Percentiles rank a stretch among this genome's conserved stretches.
Conservation (phyloP, 1,140 invertebrate genomes). For the Zaprionus davidi region DNA sequence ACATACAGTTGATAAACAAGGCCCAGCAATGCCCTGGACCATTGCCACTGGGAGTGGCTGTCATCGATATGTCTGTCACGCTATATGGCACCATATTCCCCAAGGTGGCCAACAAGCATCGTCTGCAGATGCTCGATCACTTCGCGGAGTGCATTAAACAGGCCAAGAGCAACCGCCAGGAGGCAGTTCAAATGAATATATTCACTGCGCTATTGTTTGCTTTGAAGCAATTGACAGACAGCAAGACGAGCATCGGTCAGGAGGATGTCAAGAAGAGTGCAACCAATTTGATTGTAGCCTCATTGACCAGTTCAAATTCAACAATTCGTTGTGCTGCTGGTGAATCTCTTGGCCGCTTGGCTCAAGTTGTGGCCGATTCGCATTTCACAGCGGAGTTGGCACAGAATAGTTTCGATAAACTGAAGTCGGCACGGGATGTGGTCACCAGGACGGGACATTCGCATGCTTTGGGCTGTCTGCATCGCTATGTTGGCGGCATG, state of each 20-base stretch:
- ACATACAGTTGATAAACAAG: constrained; percentile 82
- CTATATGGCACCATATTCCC: constrained; percentile 98
- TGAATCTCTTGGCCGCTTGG: constrained; percentile 94
- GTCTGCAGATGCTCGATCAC: constrained; percentile 98
- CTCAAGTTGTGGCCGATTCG: constrained; percentile 93
- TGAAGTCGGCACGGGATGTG: constrained; percentile 95
- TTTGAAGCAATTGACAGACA: constrained; percentile 94
- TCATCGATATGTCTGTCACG: constrained; percentile 96
- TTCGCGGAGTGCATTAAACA: constrained; percentile 97
- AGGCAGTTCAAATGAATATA: constrained; percentile 98
- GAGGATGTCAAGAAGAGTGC: constrained; percentile 95
- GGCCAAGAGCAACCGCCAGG: constrained; percentile 95
- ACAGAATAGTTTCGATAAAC: constrained; percentile 94
- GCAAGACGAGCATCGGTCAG: constrained; percentile 93
- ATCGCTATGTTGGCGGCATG: constrained; percentile 95
- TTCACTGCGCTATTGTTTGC: constrained; percentile 96
- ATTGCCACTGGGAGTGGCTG: constrained; percentile 96
- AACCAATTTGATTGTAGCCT: constrained; percentile 91
- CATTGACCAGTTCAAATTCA: constrained; percentile 93
- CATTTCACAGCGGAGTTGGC: constrained; percentile 96
- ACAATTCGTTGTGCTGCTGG: constrained; percentile 94
- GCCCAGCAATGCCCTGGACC: constrained; percentile 88
- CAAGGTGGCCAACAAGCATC: constrained; percentile 96
- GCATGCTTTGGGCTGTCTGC: constrained; percentile 95
- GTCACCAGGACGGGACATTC: constrained; percentile 96